Base-by-base conservation (phyloP, 2,113 vertebrate genomes). In the Aldabrachelys gigantea region DNA sequence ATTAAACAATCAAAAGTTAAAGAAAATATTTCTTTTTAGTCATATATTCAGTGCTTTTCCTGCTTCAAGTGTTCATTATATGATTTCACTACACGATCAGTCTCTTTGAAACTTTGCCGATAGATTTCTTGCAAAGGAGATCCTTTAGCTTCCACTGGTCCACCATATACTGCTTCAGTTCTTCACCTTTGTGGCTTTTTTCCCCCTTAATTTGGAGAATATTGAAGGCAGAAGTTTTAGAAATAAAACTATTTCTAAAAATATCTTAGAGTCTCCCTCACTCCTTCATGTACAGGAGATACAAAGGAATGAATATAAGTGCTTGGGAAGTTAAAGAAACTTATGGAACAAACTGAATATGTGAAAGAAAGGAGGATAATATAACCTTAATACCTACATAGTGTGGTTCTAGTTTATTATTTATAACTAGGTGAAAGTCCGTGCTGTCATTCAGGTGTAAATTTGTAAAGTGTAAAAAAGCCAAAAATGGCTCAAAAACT, bases 301-400 rank as follows among this genome's bases (percentile, higher is more conserved):
- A 91, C 3, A 52, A 89, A 88, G 44, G 8, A 4, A 17, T 41
- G 82, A 72, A 35, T 81, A 4, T 16, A 52, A 80, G 31, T 22
- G 29, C 31, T 22, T 22, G 79, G 5, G 53, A 95, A 49, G 41
- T 44, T 47, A 44, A 52, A 92, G 86, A 72, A 65, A 10, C 13
- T 79, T 69, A 85, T 80, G 92, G 35, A 47, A 94, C 54, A 85
- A 94, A 89, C 21, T 69, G 35, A 95, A 75, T 13, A 89, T 81
- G 1, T 49, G 8, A 49, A 56, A 9, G 2, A 2, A 0, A 44
- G 1, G 2, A 2, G 22, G 78, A 86, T 3, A 62, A 12, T 92
- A 52, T 31, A 84, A 80, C 1, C 0, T 5, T 35, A 56, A 38
- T 8, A 85, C 16, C 21, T 78, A 69, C 44, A 62, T 1, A 69